Percentiles rank a stretch among this genome's conserved stretches.
Conservation (phyloP, 2,888 invertebrate species). For the Microplitis deprimator region DNA sequence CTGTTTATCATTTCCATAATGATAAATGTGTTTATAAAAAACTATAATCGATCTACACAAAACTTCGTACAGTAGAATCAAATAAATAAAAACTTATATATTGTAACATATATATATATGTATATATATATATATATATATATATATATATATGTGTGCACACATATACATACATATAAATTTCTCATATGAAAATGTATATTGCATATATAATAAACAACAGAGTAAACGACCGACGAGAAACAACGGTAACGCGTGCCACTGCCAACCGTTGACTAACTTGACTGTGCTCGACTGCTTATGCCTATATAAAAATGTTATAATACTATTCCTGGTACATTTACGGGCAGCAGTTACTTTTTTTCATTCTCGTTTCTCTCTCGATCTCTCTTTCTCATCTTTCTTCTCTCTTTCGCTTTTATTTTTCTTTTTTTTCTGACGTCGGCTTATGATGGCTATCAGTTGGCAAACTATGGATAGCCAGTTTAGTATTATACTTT, state of each 20-base stretch:
- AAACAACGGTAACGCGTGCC: constrained; percentile 26
- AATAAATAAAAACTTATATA: background rate
- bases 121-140: background rate
- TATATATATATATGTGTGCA: background rate
- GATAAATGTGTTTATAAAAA: background rate
- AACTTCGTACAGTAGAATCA: background rate
- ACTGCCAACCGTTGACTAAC: constrained; percentile 34
- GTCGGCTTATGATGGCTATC: background rate
- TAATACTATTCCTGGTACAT: constrained; percentile 18
- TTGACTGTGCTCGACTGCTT: constrained; percentile 35
- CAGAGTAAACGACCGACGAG: constrained; percentile 14
- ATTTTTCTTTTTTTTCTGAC: background rate
- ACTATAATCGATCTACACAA: background rate
- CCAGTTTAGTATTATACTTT: background rate
- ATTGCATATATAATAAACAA: constrained; percentile 5
- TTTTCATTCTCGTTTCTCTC: constrained; percentile 19
- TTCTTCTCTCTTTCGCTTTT: background rate
- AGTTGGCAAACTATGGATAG: background rate
- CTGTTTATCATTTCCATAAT: background rate
- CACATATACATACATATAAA: background rate
- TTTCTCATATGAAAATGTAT: background rate
- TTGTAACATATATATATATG: background rate
- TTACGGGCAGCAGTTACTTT: constrained; percentile 10
- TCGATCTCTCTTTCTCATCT: background rate
- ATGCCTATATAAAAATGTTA: constrained; percentile 1